Evolutionary conservation across 1,140 invertebrate genomes (phyloP), one percentile per base, ranked within the genome.

Genomic region (Drepana arcuata): DNA sequence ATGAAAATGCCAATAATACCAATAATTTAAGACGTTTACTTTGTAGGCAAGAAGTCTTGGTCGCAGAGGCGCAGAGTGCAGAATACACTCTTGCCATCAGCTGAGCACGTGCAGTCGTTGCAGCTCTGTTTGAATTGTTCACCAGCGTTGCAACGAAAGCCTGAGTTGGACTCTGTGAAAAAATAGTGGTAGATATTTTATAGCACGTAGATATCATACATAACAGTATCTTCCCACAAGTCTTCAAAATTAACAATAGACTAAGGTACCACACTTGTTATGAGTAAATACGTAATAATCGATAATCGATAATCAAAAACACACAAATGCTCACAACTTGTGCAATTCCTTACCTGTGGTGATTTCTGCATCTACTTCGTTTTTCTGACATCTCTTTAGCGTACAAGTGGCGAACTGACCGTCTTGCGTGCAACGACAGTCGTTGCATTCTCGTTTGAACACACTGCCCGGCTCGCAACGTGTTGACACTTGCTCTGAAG

Each of bases 31-130:
- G n/a, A n/a, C 11, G 28, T 29, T 42, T 47, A 50, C 14, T 54
- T 45, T 16, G 41, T 41, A 2, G 52, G 50, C n/a, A 44, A 40
- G 9, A 67, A 42, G 31, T 54, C 57, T 11, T 68, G 30, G 11
- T 80, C 72, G 37, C 82, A 84, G 18, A 75, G 40, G 7, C 65
- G 77, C 12, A 84, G 34, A 1, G 80, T 77, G 56, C 82, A 84
- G 44, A 83, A 84, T 2, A 74, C 59, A 27, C 69, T 71, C 26
- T 67, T 80, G 3, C 85, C 85, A 41, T 86, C 83, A 4, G 81
- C 77, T 1, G 83, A 80, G 41, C 85, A 86, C 0, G 70, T 83
- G 57, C 85, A 86, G 48, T 81, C 75, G 46, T 86, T 86, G 48
- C 85, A 86, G 16, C 70, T 74, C 0, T 68, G 61, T 34, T 77